These are phyloP conservation scores for Siderastrea radians DNA, from an alignment of 92 coral and sea anemone species.

Conservation along the genomic window DNA sequence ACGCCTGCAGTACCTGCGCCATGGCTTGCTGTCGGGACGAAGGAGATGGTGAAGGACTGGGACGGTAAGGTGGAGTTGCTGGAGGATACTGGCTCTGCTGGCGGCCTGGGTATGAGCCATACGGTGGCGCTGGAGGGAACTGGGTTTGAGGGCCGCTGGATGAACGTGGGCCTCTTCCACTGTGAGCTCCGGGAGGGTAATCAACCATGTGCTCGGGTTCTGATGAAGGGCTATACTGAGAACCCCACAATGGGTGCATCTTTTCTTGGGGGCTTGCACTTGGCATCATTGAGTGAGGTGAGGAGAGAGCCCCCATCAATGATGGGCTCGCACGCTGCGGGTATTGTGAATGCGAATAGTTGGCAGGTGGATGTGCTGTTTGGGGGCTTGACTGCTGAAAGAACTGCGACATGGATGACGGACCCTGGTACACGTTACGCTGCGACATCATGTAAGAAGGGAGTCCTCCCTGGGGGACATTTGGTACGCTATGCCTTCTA, in stretches of 20 bases:
- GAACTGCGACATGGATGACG: slow-evolving; percentile 69
- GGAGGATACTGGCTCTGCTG: slow-evolving; percentile 69
- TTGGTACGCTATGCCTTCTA: slow-evolving; percentile 71
- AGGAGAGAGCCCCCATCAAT: slow-evolving; percentile 62
- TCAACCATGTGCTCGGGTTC: slow-evolving; percentile 89
- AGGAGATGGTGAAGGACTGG: slow-evolving; percentile 75
- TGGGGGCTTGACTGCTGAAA: slow-evolving; percentile 70
- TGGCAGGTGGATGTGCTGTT: slow-evolving; percentile 59
- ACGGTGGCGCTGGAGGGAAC: slow-evolving; percentile 73
- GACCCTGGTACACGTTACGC: slow-evolving; percentile 62
- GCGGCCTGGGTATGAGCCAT: slow-evolving; percentile 76
- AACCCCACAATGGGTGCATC: slow-evolving; percentile 82
- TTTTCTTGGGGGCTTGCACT: slow-evolving; percentile 71
- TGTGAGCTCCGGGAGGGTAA: slow-evolving; percentile 76
- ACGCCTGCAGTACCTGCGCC: slow-evolving; percentile 46
- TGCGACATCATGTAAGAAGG: slow-evolving; percentile 64
- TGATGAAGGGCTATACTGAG: slow-evolving; percentile 81
- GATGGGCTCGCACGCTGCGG: slow-evolving; percentile 66
- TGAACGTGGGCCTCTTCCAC: slow-evolving; percentile 63
- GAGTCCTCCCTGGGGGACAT: slow-evolving; percentile 63
- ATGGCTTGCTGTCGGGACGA: slow-evolving; percentile 73
- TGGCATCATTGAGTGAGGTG: slow-evolving; percentile 74
- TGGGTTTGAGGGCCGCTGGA: slow-evolving; percentile 66
- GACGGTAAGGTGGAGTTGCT: slow-evolving; percentile 71
- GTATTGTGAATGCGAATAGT: slow-evolving; percentile 54